Percentiles rank a stretch among this genome's conserved stretches.
These are phyloP conservation scores for Nerophis lumbriciformis DNA, from an alignment of 2,113 vertebrate species.

Conservation along the genomic window DNA sequence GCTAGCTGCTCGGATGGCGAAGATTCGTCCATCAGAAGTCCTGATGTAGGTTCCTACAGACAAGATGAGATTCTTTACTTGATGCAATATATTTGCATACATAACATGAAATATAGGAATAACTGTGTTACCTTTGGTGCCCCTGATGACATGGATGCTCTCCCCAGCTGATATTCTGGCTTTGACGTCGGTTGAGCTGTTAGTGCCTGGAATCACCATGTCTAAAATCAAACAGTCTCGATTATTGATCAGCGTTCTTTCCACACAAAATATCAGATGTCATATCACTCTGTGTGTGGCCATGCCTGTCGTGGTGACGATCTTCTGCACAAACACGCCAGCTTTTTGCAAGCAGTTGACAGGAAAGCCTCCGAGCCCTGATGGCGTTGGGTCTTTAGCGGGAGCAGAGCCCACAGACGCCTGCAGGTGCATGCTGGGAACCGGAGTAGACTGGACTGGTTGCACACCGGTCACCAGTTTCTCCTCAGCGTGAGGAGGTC, in stretches of 20 bases:
- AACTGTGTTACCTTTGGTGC: constrained; percentile 81
- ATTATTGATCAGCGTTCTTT: not conserved
- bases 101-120: not conserved
- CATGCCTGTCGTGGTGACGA: constrained; percentile 90
- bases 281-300: not conserved
- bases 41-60: constrained; percentile 89
- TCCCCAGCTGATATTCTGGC: constrained; percentile 88
- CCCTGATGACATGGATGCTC: constrained; percentile 92
- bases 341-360: constrained; percentile 91
- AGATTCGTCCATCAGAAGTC: constrained; percentile 90
- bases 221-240: constrained; percentile 62
- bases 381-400: constrained; percentile 52
- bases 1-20: constrained; percentile 89
- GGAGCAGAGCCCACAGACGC: constrained; percentile 60
- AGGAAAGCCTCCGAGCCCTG: constrained; percentile 80
- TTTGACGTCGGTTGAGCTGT: constrained; percentile 86
- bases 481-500: constrained; percentile 81
- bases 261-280: no score
- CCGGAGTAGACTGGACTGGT: constrained; percentile 82
- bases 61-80: not conserved
- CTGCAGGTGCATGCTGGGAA: constrained; percentile 85
- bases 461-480: constrained; percentile 82
- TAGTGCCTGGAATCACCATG: constrained; percentile 93
- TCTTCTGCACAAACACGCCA: constrained; percentile 94
- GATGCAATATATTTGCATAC: no score